Percentiles rank a stretch among this genome's conserved stretches.
phyloP scores from a whole-genome alignment of 2,888 invertebrate genomes.

The Esperia sulphurella region DNA sequence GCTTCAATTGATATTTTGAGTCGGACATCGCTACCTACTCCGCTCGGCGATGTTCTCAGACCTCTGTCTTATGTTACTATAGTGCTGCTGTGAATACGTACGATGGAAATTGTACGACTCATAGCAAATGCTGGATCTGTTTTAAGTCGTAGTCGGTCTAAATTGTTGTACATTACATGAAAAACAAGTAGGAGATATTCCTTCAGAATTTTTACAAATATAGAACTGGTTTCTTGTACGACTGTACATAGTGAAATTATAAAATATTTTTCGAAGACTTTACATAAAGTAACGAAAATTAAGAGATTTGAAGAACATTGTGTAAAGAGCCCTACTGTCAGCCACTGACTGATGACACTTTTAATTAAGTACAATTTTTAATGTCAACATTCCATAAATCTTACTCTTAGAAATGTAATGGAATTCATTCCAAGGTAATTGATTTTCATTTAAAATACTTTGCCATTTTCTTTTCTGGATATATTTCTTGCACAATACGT shows the following conservation, averaged over 20 bases:
- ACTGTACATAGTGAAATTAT: no score
- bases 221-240: no score
- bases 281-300: conserved; percentile 9
- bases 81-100: conserved; percentile 42
- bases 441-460: conserved; percentile 4
- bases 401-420: conserved; percentile 38
- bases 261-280: conserved; percentile 1
- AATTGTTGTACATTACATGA: neutral
- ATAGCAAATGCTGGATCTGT: conserved; percentile 53
- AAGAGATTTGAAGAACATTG: conserved; percentile 34
- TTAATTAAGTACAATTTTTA: conserved; percentile 67
- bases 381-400: conserved; percentile 61
- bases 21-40: no score
- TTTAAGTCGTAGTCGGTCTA: conserved; percentile 26
- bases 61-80: conserved; percentile 7
- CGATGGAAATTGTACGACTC: conserved; percentile 40
- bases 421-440: conserved; percentile 18
- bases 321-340: conserved; percentile 23
- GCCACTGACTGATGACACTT: conserved; percentile 57
- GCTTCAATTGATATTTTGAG: no score
- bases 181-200: neutral
- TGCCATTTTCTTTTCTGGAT: neutral
- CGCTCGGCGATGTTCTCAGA: neutral
- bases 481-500: neutral
- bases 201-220: no score